These are phyloP conservation scores for Harpagoxenus sublaevis DNA, from an alignment of 2,888 invertebrate species.

Conservation along the genomic window DNA sequence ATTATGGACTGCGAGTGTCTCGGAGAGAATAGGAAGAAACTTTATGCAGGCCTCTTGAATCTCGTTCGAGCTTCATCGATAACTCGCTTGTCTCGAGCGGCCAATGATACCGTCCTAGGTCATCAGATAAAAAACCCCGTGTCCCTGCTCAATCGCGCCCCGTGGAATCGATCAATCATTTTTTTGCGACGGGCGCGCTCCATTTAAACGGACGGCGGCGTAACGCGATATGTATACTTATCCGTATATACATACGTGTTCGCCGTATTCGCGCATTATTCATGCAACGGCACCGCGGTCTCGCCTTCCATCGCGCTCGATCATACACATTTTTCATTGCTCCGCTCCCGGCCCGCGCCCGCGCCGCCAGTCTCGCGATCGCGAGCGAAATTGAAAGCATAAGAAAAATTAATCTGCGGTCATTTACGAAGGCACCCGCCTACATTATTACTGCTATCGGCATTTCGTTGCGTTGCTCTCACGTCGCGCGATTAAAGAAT, in stretches of 20 bases:
- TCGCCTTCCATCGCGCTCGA: slow-evolving; percentile 5
- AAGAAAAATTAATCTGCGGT: slow-evolving; percentile 28
- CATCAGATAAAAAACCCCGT: slow-evolving; percentile 61
- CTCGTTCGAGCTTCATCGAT: slow-evolving; percentile 46
- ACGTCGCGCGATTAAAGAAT: slow-evolving; percentile 57
- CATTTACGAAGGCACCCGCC: slow-evolving; percentile 24
- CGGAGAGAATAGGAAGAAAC: slow-evolving; percentile 47
- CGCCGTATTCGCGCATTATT: slow-evolving; percentile 32
- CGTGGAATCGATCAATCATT: slow-evolving; percentile 43
- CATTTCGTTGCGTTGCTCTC: slow-evolving; percentile 52
- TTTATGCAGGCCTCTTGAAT: slow-evolving; percentile 50
- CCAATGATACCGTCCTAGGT: slow-evolving; percentile 62
- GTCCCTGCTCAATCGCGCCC: slow-evolving; percentile 32
- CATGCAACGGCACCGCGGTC: slow-evolving; percentile 11
- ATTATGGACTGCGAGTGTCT: not conserved
- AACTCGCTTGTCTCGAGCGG: slow-evolving; percentile 38
- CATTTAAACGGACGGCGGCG: slow-evolving; percentile 47
- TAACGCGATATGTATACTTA: slow-evolving; percentile 38
- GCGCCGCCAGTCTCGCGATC: slow-evolving; percentile 5
- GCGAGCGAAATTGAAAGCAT: slow-evolving; percentile 35
- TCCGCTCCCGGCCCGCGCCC: not conserved
- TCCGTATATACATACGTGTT: slow-evolving; percentile 5
- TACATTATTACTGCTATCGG: slow-evolving; percentile 26
- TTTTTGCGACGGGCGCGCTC: slow-evolving; percentile 44
- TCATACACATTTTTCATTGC: slow-evolving; percentile 17